These are phyloP conservation scores for Poeciliopsis infans DNA, from an alignment of 2,797 vertebrate genomes.

Conservation along the genomic window DNA sequence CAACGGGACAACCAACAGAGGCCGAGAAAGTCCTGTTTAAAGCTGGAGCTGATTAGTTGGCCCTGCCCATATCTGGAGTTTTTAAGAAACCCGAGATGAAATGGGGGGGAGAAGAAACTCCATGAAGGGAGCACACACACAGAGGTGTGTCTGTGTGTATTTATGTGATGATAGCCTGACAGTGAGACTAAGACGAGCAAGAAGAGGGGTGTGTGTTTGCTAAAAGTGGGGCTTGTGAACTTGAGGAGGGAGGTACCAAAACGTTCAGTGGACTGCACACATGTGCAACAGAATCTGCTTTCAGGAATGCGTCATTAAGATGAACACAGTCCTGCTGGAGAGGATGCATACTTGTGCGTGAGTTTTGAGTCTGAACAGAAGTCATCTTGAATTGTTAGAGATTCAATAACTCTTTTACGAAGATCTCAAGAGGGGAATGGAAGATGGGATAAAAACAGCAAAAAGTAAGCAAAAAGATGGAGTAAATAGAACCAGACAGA, in stretches of 20 bases:
- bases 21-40: slow-evolving; percentile 32
- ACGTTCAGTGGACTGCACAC: slow-evolving; percentile 59
- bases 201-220: slow-evolving; percentile 59
- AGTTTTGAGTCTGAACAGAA: slow-evolving; percentile 9
- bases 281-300: slow-evolving; percentile 34
- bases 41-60: slow-evolving; percentile 30
- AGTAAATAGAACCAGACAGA: slow-evolving; percentile 26
- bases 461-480: slow-evolving; percentile 42
- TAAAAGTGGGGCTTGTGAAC: slow-evolving; percentile 32
- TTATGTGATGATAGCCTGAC: slow-evolving; percentile 32
- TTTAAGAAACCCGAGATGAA: slow-evolving; percentile 66
- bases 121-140: slow-evolving; percentile 39
- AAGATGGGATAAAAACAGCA: slow-evolving; percentile 17
- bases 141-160: slow-evolving; percentile 23
- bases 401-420: not conserved
- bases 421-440: slow-evolving; percentile 18
- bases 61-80: slow-evolving; percentile 65
- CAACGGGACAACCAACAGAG: slow-evolving; percentile 12
- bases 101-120: slow-evolving; percentile 40
- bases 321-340: slow-evolving; percentile 15
- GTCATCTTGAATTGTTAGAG: not conserved
- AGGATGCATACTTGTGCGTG: slow-evolving; percentile 22
- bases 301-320: slow-evolving; percentile 26
- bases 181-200: slow-evolving; percentile 34
- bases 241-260: slow-evolving; percentile 71